Base-by-base conservation (phyloP, 2,888 invertebrate species). In the Serripes groenlandicus region DNA sequence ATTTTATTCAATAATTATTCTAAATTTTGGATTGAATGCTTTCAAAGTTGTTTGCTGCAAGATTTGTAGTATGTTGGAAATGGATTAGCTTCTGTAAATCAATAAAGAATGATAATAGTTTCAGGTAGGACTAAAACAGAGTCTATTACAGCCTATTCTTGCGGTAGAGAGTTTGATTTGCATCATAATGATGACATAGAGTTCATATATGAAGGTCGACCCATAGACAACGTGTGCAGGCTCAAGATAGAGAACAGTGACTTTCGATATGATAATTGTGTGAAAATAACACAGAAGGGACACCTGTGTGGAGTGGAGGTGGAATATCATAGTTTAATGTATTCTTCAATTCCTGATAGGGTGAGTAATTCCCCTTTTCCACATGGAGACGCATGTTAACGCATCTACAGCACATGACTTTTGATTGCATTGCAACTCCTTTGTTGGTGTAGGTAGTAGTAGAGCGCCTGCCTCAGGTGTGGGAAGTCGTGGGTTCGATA, bases 301-400 rank as follows among this genome's bases (percentile, higher is more conserved):
- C 26, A 5, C 3, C 28, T 42, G 28, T 66, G 66, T 5, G 42
- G 66, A 15, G 37, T 66, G 28, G 18, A 3, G 15, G 66, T 66
- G 5, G 66, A 66, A 42, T 66, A 66, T 26, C 66, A 42, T 23
- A 42, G 23, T 9, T 4, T 3, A 1, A 11, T 66, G 0, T 66
- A 66, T 42, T 42, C 66, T 7, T n/a, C 66, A 21, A 9, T 7
- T 23, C 42, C 66, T 26, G 66, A 66, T 26, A 66, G 34, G 66
- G 66, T 66, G 26, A 66, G n/a, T n/a, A n/a, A n/a, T n/a, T n/a
- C n/a, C n/a, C n/a, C n/a, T n/a, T n/a, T n/a, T n/a, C n/a, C n/a
- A n/a, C n/a, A n/a, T n/a, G n/a, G n/a, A n/a, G n/a, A n/a, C n/a
- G n/a, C n/a, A n/a, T n/a, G n/a, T n/a, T n/a, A n/a, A n/a, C n/a